Base-by-base conservation (phyloP, 2,797 vertebrate species). In the Platalea minor region DNA sequence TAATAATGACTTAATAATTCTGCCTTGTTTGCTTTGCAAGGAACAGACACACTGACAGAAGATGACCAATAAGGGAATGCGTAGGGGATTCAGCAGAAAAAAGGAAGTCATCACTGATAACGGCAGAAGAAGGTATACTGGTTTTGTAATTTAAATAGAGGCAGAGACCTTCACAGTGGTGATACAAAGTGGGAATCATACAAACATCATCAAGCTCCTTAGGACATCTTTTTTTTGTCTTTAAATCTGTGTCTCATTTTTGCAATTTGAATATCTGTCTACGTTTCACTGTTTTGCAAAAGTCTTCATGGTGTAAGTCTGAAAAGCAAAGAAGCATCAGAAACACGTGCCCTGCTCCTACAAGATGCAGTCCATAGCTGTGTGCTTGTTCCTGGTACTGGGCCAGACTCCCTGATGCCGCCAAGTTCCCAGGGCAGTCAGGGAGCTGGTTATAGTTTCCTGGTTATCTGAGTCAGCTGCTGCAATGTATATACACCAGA, bases 401-500 rank as follows among this genome's bases (percentile, higher is more conserved):
- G 51, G 93, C 91, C 95, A 96, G 90, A 31, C 20, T 74, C 56
- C 56, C 51, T 54, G 77, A 92, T 95, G 93, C 48, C 2, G 17
- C 60, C 0, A 35, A 85, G 67, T 95, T 96, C 91, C 85, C 94
- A 95, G 86, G 76, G 83, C 91, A 86, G 77, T 60, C 73, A 90
- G 85, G 39, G 89, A 93, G 79, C 88, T 94, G 80, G 91, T 95
- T 85, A 74, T 57, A 74, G 51, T 57, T 93, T 69, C 84, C 80
- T 77, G 78, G 94, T 93, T 97, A 96, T 97, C 96, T 95, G 85
- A 91, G 74, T 92, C 94, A 97, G 94, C 93, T 95, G 90, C 94
- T 95, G 95, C 95, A 96, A 95, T 86, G 74, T 95, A 96, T 95
- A 96, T 91, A 95, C 29, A 94, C 88, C 96, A 96, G 96, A 96